Percentiles rank a stretch among this genome's conserved stretches.
Evolutionary conservation across 1,140 invertebrate genomes (phyloP).

Genomic region (Dinoponera quadriceps): DNA sequence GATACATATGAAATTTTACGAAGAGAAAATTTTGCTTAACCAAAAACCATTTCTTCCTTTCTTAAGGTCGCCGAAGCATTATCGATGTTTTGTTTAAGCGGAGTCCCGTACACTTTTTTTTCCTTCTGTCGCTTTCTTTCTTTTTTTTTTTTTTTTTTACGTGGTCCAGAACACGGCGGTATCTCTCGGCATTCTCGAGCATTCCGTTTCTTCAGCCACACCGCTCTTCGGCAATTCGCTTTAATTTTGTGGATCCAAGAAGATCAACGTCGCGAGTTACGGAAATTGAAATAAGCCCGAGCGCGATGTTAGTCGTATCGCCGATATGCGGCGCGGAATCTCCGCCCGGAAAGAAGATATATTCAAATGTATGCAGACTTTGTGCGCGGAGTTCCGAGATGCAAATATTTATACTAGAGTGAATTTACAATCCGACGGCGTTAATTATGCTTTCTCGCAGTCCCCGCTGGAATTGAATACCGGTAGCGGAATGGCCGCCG

Average conservation of each 20-base stretch:
- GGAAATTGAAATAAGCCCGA: conserved; percentile 49
- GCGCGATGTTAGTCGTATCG: conserved; percentile 53
- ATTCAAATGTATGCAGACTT: conserved; percentile 58
- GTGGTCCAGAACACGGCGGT: no score
- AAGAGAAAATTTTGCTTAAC: no score
- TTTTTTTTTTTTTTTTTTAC: no score
- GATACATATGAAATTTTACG: background rate
- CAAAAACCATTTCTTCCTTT: no score
- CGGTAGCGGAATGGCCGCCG: conserved; percentile 22
- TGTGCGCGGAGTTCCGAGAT: conserved; percentile 23
- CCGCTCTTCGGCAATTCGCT: conserved; percentile 18
- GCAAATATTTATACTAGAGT: conserved; percentile 58
- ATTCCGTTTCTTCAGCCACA: conserved; percentile 15
- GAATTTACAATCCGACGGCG: conserved; percentile 37
- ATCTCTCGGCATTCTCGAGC: background rate
- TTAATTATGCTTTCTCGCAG: conserved; percentile 60
- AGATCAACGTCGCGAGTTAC: conserved; percentile 53
- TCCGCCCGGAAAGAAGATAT: conserved; percentile 39
- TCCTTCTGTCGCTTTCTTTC: no score
- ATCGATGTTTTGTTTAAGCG: no score
- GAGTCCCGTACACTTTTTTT: no score
- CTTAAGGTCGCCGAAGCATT: no score
- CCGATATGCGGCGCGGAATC: conserved; percentile 42
- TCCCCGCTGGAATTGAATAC: conserved; percentile 43
- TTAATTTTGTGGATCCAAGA: conserved; percentile 54